A percentile compares a stretch with the other conserved stretches of the same genome.
Evolutionary conservation across 2,888 invertebrate genomes (phyloP).

Genomic region (Caenorhabditis auriculariae): DNA sequence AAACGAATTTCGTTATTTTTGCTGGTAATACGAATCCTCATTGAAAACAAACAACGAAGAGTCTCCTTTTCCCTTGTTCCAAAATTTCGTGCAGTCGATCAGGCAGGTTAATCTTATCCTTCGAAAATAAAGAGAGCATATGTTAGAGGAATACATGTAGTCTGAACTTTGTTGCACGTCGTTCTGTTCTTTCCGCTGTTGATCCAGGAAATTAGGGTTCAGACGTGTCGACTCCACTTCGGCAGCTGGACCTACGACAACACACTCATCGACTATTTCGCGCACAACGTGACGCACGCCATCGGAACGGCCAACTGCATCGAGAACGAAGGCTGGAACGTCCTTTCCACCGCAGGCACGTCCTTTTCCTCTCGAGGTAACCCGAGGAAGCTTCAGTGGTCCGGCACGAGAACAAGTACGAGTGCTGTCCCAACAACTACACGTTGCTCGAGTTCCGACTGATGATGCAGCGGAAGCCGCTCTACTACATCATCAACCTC

Average conservation of each 20-base stretch:
- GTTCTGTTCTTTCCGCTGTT: neutral
- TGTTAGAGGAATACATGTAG: no score
- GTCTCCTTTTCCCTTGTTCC: no score
- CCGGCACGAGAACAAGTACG: conserved; percentile 47
- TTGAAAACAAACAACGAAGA: neutral
- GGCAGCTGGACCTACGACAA: conserved; percentile 58
- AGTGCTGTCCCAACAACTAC: conserved; percentile 55
- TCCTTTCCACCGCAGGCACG: conserved; percentile 44
- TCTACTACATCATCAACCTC: conserved; percentile 53
- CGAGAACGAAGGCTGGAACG: conserved; percentile 58
- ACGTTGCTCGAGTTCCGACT: conserved; percentile 45
- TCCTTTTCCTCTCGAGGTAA: neutral
- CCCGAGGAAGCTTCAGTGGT: no score
- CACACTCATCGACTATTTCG: conserved; percentile 53
- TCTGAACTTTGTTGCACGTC: no score
- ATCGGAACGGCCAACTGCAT: conserved; percentile 55
- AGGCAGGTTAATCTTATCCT: no score
- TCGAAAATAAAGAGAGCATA: no score
- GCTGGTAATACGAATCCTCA: neutral
- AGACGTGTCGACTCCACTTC: conserved; percentile 47
- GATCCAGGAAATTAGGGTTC: conserved; percentile 2
- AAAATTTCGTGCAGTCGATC: no score
- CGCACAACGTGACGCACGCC: conserved; percentile 37
- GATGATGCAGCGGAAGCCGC: conserved; percentile 44
- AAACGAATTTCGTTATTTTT: neutral